Percentiles rank a stretch among this genome's conserved stretches.
Evolutionary conservation across 1,140 invertebrate species (phyloP).

Genomic region (Kradibia gibbosae): DNA sequence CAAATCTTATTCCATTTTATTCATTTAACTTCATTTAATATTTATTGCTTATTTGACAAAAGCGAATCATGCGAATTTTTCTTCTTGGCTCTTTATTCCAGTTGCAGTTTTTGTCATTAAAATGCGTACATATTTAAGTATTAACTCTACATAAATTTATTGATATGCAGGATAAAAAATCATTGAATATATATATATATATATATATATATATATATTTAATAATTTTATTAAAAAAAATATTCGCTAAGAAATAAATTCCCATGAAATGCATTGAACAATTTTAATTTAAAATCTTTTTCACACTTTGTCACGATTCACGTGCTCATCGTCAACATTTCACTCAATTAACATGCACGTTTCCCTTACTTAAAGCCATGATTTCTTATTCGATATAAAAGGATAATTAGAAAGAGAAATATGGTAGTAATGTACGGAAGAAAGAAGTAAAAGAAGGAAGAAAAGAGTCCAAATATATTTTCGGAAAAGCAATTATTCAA

Average conservation of each 20-base stretch:
- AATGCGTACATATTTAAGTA: background rate
- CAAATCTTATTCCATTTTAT: background rate
- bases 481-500: slow-evolving; percentile 12
- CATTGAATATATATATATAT: background rate
- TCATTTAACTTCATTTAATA: no score
- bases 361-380: background rate
- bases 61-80: no score
- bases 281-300: background rate
- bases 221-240: background rate
- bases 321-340: background rate
- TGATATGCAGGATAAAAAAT: background rate
- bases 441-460: background rate
- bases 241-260: background rate
- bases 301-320: background rate
- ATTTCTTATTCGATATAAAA: slow-evolving; percentile 18
- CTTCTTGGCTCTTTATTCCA: background rate
- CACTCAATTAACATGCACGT: slow-evolving; percentile 9
- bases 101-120: background rate
- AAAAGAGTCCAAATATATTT: background rate
- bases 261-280: background rate
- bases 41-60: no score
- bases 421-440: background rate
- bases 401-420: background rate
- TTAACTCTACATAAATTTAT: background rate
- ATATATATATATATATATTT: background rate